Evolutionary conservation across 2,797 vertebrate species (phyloP).

Genomic region (Gymnopithys bicolor): DNA sequence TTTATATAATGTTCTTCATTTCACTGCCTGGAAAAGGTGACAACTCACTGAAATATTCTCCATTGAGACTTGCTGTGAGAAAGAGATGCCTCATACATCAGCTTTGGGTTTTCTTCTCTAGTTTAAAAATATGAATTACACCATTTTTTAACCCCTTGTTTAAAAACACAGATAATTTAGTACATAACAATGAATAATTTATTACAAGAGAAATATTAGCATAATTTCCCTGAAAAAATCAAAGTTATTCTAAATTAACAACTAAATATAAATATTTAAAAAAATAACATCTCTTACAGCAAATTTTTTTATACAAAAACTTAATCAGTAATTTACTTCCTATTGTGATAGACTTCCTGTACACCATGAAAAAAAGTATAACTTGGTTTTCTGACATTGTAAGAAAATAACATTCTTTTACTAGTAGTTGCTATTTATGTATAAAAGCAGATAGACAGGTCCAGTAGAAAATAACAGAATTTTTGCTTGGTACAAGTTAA

Average conservation of each 20-base stretch:
- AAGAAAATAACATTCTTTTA: not conserved
- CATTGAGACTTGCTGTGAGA: not conserved
- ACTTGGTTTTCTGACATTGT: not conserved
- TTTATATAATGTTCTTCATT: not conserved
- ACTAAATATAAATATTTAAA: not conserved
- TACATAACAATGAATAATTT: not conserved
- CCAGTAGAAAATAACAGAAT: not conserved
- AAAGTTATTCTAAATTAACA: not conserved
- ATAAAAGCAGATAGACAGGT: not conserved
- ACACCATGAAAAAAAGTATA: not conserved
- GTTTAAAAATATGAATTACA: not conserved
- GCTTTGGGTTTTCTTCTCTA: not conserved
- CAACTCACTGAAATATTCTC: not conserved
- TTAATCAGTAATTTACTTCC: not conserved
- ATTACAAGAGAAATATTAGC: not conserved
- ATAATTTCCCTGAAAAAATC: not conserved
- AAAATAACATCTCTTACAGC: not conserved
- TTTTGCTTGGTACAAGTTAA: not conserved
- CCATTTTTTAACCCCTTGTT: not conserved
- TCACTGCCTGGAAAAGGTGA: not conserved
- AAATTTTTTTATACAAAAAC: not conserved
- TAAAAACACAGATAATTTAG: not conserved
- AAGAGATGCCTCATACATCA: not conserved
- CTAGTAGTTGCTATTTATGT: not conserved
- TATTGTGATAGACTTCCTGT: not conserved